Percentiles rank a stretch among this genome's conserved stretches.
Conservation (phyloP, 2,888 invertebrate species). For the Coremacera marginata region DNA sequence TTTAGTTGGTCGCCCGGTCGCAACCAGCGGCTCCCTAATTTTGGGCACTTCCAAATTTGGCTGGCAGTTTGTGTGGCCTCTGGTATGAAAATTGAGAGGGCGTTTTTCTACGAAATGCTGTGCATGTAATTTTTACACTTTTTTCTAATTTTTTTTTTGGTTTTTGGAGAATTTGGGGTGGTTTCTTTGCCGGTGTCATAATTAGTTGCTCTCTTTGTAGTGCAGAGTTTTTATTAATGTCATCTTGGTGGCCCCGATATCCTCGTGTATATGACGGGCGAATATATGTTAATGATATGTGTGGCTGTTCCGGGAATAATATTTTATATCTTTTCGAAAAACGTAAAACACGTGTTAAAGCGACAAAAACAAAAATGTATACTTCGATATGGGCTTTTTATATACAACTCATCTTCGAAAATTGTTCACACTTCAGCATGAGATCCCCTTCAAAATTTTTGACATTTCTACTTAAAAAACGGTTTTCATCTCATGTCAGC, state of each 20-base stretch:
- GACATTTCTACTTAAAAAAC: constrained; percentile 15
- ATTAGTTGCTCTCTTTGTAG: constrained; percentile 28
- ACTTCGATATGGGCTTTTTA: neutral
- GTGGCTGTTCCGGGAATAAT: neutral
- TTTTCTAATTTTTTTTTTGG: neutral
- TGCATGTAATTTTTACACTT: neutral
- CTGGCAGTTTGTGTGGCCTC: constrained; percentile 25
- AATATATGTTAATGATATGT: neutral
- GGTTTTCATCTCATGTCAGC: constrained; percentile 43
- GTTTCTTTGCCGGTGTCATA: constrained; percentile 38
- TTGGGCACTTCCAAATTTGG: neutral
- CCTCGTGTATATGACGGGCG: neutral
- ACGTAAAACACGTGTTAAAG: neutral
- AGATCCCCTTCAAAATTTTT: neutral
- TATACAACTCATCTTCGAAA: neutral
- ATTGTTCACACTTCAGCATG: constrained; percentile 63
- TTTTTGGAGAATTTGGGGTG: neutral
- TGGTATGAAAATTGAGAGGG: constrained; percentile 6
- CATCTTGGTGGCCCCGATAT: neutral
- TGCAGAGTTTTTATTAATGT: neutral
- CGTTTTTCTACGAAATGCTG: neutral
- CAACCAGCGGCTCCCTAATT: neutral
- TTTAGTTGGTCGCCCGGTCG: neutral
- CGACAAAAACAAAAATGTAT: neutral
- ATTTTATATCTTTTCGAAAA: neutral